These are phyloP conservation scores for Pterostichus madidus DNA, from an alignment of 2,888 invertebrate genomes.

Conservation along the genomic window DNA sequence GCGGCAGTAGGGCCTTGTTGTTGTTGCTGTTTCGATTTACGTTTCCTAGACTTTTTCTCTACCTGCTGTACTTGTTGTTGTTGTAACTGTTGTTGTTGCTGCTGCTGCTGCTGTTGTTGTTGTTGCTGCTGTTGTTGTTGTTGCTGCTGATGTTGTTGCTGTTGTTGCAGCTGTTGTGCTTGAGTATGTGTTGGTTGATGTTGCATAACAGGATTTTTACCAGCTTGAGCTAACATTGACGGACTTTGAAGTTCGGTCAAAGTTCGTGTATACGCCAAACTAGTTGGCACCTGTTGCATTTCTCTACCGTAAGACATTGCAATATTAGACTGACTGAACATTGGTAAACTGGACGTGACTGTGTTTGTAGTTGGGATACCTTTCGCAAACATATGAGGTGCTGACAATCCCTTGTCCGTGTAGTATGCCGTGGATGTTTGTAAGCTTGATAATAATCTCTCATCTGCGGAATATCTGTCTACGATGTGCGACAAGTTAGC, in stretches of 20 bases:
- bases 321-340: constrained; percentile 74
- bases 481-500: constrained; percentile 82
- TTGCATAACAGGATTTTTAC: constrained; percentile 68
- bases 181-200: constrained; percentile 23
- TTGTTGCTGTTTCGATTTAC: constrained; percentile 72
- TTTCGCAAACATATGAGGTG: constrained; percentile 74
- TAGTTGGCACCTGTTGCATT: constrained; percentile 71
- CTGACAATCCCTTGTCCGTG: constrained; percentile 72
- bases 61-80: constrained; percentile 70
- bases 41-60: constrained; percentile 74
- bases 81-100: constrained; percentile 63
- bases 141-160: constrained; percentile 64
- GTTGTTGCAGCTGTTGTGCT: constrained; percentile 13
- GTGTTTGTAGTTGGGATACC: constrained; percentile 70
- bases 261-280: constrained; percentile 72
- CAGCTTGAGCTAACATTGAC: constrained; percentile 68
- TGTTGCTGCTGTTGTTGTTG: constrained; percentile 71
- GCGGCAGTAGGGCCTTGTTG: constrained; percentile 70
- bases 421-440: constrained; percentile 77
- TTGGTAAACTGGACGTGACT: constrained; percentile 72
- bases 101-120: constrained; percentile 67
- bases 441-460: constrained; percentile 79
- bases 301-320: constrained; percentile 70
- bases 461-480: constrained; percentile 80
- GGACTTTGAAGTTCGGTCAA: constrained; percentile 73